These are phyloP conservation scores for Enteromius fasciolatus DNA, from an alignment of 2,797 vertebrate genomes.

Conservation along the genomic window DNA sequence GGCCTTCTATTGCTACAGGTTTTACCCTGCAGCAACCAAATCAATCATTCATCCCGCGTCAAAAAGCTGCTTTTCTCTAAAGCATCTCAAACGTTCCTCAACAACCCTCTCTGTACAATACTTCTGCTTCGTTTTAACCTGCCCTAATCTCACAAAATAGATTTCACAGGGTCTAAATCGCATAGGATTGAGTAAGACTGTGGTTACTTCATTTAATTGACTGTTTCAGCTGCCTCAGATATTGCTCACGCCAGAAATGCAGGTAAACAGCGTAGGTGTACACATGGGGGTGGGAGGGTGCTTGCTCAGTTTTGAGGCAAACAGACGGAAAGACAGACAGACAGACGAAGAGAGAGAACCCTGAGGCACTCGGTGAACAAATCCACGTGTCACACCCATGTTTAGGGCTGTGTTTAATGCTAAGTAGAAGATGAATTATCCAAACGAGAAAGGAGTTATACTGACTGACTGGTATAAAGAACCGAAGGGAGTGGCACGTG, in stretches of 20 bases:
- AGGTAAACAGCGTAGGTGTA: slow-evolving; percentile 17
- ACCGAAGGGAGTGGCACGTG: slow-evolving; percentile 70
- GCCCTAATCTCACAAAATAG: slow-evolving; percentile 30
- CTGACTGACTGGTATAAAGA: slow-evolving; percentile 59
- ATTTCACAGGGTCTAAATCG: slow-evolving; percentile 37
- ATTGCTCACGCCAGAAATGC: background rate
- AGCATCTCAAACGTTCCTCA: slow-evolving; percentile 10
- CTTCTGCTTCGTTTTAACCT: slow-evolving; percentile 36
- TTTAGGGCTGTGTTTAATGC: slow-evolving; percentile 51
- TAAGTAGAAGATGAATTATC: slow-evolving; percentile 61
- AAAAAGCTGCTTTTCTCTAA: slow-evolving; percentile 23
- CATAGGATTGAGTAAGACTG: slow-evolving; percentile 10
- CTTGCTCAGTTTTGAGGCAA: background rate
- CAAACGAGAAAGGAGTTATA: slow-evolving; percentile 65
- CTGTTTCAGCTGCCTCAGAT: slow-evolving; percentile 15
- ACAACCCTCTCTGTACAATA: background rate
- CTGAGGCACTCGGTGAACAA: slow-evolving; percentile 53
- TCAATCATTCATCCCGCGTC: slow-evolving; percentile 10
- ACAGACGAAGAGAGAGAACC: slow-evolving; percentile 47
- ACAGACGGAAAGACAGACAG: slow-evolving; percentile 3
- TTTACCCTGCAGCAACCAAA: slow-evolving; percentile 23
- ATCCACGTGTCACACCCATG: slow-evolving; percentile 59
- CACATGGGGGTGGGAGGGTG: slow-evolving; percentile 23
- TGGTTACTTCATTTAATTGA: background rate
- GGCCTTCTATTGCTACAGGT: background rate